Evolutionary conservation across 2,888 invertebrate genomes (phyloP), one percentile per base, ranked within the genome.

Genomic region (Leptopilina myrica): DNA sequence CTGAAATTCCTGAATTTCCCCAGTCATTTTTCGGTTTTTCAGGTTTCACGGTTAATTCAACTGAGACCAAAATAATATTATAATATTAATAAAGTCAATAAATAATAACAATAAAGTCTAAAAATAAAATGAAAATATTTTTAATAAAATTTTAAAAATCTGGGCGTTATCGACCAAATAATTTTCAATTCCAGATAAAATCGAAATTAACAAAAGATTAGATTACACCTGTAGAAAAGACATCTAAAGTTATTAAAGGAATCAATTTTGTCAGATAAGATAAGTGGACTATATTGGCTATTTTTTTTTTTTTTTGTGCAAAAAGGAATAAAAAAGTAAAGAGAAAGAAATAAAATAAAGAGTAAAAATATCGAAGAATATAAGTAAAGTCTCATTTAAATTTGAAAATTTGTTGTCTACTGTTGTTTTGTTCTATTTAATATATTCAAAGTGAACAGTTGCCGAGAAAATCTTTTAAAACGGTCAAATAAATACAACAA

Each of bases 201-300:
- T 11, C 43, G 9, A 66, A 43, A 43, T 66, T 15, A 66, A 12
- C n/a, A 11, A 2, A 9, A 66, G 66, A 66, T 66, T 43, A 66
- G 66, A 46, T 66, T 66, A 5, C 66, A 5, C 43, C 15, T 66
- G 33, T 33, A 8, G 14, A 49, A 12, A 49, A 49, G 12, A 49
- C 11, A 40, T 66, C 46, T 7, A 12, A 46, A 66, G 66, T 15
- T n/a, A 66, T 53, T 69, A 56, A 69, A 69, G 26, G 14, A 49
- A 49, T 20, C 49, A 53, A 14, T n/a, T 26, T 69, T 12, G 33
- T 14, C 9, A 8, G 33, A 73, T 56, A 73, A 73, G 73, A 73
- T 73, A 73, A 26, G 49, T 33, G 4, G 33, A 14, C 14, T 14
- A 26, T 33, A 73, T 56, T 73, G 9, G 56, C 8, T 73, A 7